Evolutionary conservation across 2,888 invertebrate species (phyloP), one percentile per base, ranked within the genome.

Genomic region (Clistopyga incitator): DNA sequence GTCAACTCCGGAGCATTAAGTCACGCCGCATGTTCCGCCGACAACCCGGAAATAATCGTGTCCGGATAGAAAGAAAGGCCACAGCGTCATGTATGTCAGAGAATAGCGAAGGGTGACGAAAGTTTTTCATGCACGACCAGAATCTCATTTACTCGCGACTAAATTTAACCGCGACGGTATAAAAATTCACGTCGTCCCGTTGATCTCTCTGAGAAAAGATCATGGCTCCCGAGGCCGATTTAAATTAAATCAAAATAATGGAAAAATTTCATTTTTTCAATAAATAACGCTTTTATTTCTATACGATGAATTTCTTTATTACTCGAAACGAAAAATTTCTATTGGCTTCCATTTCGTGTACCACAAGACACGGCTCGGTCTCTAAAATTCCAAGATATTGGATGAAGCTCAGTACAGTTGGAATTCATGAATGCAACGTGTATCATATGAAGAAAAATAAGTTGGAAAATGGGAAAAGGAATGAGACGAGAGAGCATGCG

Each of bases 401-500:
- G 45, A 23, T 29, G 75, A 50, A 13, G 0, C 20, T 54, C 20
- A 11, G 29, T 50, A 23, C 11, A 42, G 75, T 64, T 64, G 45
- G 54, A n/a, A n/a, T 71, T 70, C 18, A 56, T 47, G 76, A 64
- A 81, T 77, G 54, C 59, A 47, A 13, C 45, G 29, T 18, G 76
- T 45, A 67, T 52, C 67, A 68, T 75, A 68, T 70, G 34, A 54
- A 25, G 29, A 70, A 20, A 38, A 52, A 45, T 11, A 50, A 25
- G 18, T 20, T 20, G 23, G 65, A 65, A 18, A 38, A 78, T 54
- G 23, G 56, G 34, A 42, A 45, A 38, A 20, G 54, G 65, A n/a
- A 56, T n/a, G 61, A 59, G 77, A 45, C 71, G 61, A 50, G n/a
- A n/a, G 45, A 75, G 61, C 59, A 42, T 68, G 72, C 54, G 74